phyloP scores from a whole-genome alignment of 1,140 invertebrate species.

The Charaxes varanes region DNA sequence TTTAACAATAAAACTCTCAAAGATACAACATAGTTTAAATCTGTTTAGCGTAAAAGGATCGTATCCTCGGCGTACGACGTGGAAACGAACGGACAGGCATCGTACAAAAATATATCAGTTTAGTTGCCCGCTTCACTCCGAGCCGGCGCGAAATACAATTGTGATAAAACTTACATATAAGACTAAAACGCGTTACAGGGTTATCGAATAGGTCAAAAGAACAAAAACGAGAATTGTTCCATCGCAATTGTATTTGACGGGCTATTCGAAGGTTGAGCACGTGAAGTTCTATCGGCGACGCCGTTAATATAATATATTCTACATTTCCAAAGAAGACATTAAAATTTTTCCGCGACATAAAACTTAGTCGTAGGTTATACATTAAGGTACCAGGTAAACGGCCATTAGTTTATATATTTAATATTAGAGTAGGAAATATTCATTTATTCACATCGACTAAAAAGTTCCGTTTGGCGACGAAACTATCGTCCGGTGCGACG shows the following conservation, averaged over 20 bases:
- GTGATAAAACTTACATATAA: conserved; percentile 4
- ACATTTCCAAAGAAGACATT: background rate
- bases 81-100: conserved; percentile 22
- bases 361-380: conserved; percentile 9
- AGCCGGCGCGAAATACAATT: background rate
- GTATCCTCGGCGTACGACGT: conserved; percentile 34
- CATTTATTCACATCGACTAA: conserved; percentile 2
- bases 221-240: too few species aligned
- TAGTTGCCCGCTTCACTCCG: too few species aligned
- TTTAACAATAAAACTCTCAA: conserved; percentile 73
- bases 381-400: conserved; percentile 11
- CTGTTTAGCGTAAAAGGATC: conserved; percentile 56
- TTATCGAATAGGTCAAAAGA: too few species aligned
- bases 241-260: too few species aligned
- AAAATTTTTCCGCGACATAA: conserved; percentile 2
- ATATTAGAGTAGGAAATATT: conserved; percentile 6
- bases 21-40: conserved; percentile 70
- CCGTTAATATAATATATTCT: background rate
- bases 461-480: too few species aligned
- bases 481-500: too few species aligned
- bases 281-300: too few species aligned
- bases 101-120: conserved; percentile 48
- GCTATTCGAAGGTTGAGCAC: too few species aligned
- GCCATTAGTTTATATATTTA: conserved; percentile 2
- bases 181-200: too few species aligned